phyloP scores from a whole-genome alignment of 2,888 invertebrate genomes.

The Oligia fasciuncula region DNA sequence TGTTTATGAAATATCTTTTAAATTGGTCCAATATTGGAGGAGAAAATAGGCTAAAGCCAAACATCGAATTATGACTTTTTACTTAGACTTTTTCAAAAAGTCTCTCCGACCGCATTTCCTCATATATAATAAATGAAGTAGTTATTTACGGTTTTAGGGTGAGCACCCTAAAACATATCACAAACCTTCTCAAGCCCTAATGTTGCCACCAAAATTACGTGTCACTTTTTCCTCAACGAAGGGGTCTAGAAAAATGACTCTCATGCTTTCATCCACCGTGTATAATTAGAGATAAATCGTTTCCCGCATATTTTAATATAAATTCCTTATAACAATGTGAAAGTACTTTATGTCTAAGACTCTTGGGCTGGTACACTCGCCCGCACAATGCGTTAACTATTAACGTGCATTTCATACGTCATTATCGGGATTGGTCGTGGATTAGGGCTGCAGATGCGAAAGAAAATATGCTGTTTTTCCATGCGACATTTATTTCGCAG shows the following conservation, averaged over 20 bases:
- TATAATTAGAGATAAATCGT: slow-evolving; percentile 66
- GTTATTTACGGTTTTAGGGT: not conserved
- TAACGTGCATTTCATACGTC: slow-evolving; percentile 69
- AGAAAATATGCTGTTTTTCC: not conserved
- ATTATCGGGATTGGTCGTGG: slow-evolving; percentile 59
- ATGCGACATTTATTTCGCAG: not conserved
- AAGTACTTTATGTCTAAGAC: slow-evolving; percentile 32
- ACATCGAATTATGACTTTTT: too few species aligned
- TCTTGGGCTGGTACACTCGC: slow-evolving; percentile 55
- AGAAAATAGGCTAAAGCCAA: too few species aligned
- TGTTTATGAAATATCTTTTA: too few species aligned
- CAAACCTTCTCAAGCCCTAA: slow-evolving; percentile 7
- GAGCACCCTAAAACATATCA: slow-evolving; percentile 2
- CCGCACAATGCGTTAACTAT: slow-evolving; percentile 66
- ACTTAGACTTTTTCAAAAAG: too few species aligned
- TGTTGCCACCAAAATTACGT: slow-evolving; percentile 37
- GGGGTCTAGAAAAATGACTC: slow-evolving; percentile 56
- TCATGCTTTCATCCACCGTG: slow-evolving; percentile 57
- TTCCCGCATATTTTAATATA: slow-evolving; percentile 64
- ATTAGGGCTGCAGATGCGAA: slow-evolving; percentile 56
- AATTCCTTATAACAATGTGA: slow-evolving; percentile 55
- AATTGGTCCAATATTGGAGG: too few species aligned
- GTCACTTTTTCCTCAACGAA: slow-evolving; percentile 41
- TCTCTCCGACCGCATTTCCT: not conserved
- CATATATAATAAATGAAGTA: too few species aligned